Evolutionary conservation across 2,888 invertebrate genomes (phyloP), one percentile per base, ranked within the genome.

Genomic region (Eristalis tenax): DNA sequence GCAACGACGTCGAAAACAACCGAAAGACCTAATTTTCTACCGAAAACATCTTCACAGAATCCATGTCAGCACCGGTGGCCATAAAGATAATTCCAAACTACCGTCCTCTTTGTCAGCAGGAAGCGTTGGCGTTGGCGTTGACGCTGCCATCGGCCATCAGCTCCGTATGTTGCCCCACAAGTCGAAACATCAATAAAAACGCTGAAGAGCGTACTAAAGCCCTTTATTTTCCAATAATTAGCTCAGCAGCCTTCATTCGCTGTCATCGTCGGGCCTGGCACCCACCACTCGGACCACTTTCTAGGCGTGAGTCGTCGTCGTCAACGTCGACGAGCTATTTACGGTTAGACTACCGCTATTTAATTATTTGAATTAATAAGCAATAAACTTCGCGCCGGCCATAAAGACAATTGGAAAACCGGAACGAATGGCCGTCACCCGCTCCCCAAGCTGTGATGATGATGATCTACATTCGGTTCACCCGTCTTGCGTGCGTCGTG

Each of bases 331-430:
- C 50, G 61, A 40, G 50, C 66, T 66, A 64, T 81, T 74, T 69
- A 81, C 76, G 68, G 70, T 76, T 87, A 83, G 79, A 79, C 79
- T 79, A 83, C 87, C 76, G 76, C 82, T 74, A 74, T 83, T 87
- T 87, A 87, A 87, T 87, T 87, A 87, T 76, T 80, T 79, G 87
- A 87, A 83, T 87, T 87, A 83, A 83, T 87, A 87, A 87, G 75
- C 87, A 35, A 75, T 87, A 87, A 87, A 83, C 83, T 79, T 76
- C 79, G 68, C 76, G 79, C 73, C 79, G 61, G 71, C 70, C 65
- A 83, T 87, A 83, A 87, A 87, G 83, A 83, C 83, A 83, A 83
- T 87, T 87, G 83, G 79, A 82, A 80, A 83, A 83, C 83, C 83
- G 83, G 87, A 83, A 87, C 79, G 83, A 87, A 87, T 87, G 73